Base-by-base conservation (phyloP, 2,797 vertebrate genomes). In the Mormyrops boulengeri region DNA sequence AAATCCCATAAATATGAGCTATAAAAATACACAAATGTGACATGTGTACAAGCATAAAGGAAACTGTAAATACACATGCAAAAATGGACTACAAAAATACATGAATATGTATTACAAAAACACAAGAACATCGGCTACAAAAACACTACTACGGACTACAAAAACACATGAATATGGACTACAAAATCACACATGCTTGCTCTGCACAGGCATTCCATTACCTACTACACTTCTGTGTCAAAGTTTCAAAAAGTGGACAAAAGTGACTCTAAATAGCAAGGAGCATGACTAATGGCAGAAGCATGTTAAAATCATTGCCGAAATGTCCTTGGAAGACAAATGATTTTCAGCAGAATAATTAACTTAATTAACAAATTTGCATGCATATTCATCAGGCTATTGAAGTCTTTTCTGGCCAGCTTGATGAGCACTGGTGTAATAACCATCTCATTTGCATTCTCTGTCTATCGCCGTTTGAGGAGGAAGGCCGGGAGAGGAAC, bases 291-390 rank as follows among this genome's bases (percentile, higher is more conserved):
- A 97, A 98, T 97, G 96, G 96, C 92, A 93, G 95, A 96, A 97
- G 96, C 96, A 96, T 96, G 96, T 97, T 96, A 97, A 97, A 97
- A 97, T 96, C 96, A 97, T 96, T 96, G 96, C 96, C 96, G 96
- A 96, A 97, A 96, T 97, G 96, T 97, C 97, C 97, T 97, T 97
- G 96, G 97, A 97, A 98, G 97, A 97, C 97, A 95, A 98, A 98
- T 98, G 96, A 97, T 97, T 97, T 98, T 97, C 96, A 97, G 96
- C 96, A 97, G 97, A 97, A 97, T 98, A 98, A 98, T 97, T 98
- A 98, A 98, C 96, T 97, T 98, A 97, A 98, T 98, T 97, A 98
- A 98, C 97, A 97, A 97, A 98, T 97, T 97, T 97, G 95, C 97
- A 97, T 98, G 97, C 97, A 97, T 97, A 97, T 97, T 98, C 97